These are phyloP conservation scores for Clivina fossor DNA, from an alignment of 2,888 invertebrate species.

Conservation along the genomic window DNA sequence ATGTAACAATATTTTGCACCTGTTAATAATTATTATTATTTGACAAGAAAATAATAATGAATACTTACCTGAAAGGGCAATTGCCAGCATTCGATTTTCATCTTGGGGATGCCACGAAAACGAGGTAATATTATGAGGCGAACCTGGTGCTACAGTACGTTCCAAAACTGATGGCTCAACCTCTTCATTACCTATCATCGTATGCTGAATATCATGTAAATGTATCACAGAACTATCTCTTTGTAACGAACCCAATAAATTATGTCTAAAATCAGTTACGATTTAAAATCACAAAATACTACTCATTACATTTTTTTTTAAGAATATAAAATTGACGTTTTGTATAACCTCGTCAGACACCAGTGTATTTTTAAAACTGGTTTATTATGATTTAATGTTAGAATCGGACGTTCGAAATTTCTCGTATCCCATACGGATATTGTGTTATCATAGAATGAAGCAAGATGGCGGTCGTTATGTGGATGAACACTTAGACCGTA, in stretches of 20 bases:
- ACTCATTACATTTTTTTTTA: not conserved
- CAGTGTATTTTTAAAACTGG: slow-evolving; percentile 76
- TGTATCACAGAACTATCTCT: slow-evolving; percentile 76
- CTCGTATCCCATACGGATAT: slow-evolving; percentile 88
- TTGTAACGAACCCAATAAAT: slow-evolving; percentile 78
- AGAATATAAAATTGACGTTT: not conserved
- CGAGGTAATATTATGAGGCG: slow-evolving; percentile 62
- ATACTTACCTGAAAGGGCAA: slow-evolving; percentile 58
- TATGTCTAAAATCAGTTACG: slow-evolving; percentile 56
- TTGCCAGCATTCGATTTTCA: slow-evolving; percentile 74
- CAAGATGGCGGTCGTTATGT: slow-evolving; percentile 74
- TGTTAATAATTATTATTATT: no score
- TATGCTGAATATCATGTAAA: slow-evolving; percentile 83
- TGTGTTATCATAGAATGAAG: slow-evolving; percentile 80
- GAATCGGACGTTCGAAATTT: slow-evolving; percentile 80
- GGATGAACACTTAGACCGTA: slow-evolving; percentile 81
- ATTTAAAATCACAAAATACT: slow-evolving; percentile 3
- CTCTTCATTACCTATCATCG: slow-evolving; percentile 66
- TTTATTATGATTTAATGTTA: slow-evolving; percentile 69
- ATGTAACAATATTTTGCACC: no score
- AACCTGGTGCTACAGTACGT: slow-evolving; percentile 61
- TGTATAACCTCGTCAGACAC: slow-evolving; percentile 78
- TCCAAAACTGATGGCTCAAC: slow-evolving; percentile 77
- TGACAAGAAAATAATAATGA: not conserved
- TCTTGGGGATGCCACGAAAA: slow-evolving; percentile 88